Evolutionary conservation across 1,140 invertebrate genomes (phyloP).

Genomic region (Aphelinus atriplicis): DNA sequence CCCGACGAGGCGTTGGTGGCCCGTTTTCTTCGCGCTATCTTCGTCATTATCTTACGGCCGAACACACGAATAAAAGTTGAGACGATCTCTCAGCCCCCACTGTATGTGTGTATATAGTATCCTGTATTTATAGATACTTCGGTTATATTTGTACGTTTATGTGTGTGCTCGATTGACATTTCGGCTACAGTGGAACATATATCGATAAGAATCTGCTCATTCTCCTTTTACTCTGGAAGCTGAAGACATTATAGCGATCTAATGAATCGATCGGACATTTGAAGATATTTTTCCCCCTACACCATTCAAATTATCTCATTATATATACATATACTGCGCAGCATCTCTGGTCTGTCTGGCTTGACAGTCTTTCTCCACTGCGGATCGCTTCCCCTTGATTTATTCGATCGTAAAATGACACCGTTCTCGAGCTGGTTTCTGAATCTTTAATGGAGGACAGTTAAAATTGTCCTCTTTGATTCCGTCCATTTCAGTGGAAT

Average conservation of each 20-base stretch:
- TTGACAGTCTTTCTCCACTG: not conserved
- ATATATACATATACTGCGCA: too few species aligned
- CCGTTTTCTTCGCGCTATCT: conserved; percentile 13
- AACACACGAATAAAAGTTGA: conserved; percentile 22
- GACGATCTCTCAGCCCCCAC: not conserved
- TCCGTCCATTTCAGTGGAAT: not conserved
- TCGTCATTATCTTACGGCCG: conserved; percentile 32
- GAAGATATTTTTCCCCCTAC: too few species aligned
- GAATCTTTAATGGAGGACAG: conserved; percentile 12
- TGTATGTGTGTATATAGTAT: conserved; percentile 2
- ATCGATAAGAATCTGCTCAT: too few species aligned
- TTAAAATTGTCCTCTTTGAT: conserved; percentile 4
- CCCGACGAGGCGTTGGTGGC: not conserved
- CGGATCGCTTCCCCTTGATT: not conserved
- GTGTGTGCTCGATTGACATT: too few species aligned
- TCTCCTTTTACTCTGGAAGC: too few species aligned
- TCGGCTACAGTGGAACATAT: too few species aligned
- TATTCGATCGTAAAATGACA: not conserved
- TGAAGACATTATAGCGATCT: too few species aligned
- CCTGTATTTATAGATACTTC: conserved; percentile 16
- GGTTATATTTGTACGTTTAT: conserved; percentile 5
- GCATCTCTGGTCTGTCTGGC: not conserved
- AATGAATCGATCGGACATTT: too few species aligned
- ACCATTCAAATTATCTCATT: too few species aligned
- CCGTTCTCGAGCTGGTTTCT: not conserved